phyloP scores from a whole-genome alignment of 2,888 invertebrate genomes.

The Antitype chi region DNA sequence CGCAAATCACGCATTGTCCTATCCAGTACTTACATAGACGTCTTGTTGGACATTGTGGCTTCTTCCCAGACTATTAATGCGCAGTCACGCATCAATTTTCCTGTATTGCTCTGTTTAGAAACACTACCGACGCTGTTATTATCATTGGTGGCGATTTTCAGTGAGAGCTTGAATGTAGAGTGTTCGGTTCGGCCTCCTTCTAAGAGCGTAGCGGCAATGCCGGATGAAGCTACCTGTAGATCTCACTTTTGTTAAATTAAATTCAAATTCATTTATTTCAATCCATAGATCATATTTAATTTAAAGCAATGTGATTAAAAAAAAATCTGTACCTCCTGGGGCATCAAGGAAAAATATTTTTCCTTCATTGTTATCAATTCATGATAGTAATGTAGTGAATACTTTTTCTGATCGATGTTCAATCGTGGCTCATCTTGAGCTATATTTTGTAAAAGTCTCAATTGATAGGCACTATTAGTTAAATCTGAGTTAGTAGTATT shows the following conservation, averaged over 20 bases:
- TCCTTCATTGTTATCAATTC: constrained; percentile 1
- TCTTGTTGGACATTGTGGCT: constrained; percentile 8
- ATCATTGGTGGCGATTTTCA: not conserved
- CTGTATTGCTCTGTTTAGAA: constrained; percentile 8
- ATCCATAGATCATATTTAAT: too few species aligned
- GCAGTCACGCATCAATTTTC: constrained; percentile 3
- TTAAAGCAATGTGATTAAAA: not conserved
- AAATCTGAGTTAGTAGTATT: constrained; percentile 1
- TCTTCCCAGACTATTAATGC: not conserved
- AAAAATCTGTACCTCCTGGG: not conserved
- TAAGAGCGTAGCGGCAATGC: not conserved
- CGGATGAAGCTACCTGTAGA: not conserved
- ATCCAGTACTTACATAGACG: not conserved
- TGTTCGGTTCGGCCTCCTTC: not conserved
- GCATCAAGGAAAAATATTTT: not conserved
- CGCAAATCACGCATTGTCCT: constrained; percentile 11
- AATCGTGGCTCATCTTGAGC: not conserved
- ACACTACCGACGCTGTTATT: not conserved
- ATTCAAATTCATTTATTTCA: too few species aligned
- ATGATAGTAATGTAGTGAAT: not conserved
- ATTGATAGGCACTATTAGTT: not conserved
- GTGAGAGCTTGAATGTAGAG: constrained; percentile 5
- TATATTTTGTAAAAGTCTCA: constrained; percentile 4
- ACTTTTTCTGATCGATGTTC: not conserved
- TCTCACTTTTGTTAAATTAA: not conserved